A percentile compares a stretch with the other conserved stretches of the same genome.
Evolutionary conservation across 2,113 vertebrate species (phyloP).

Genomic region (Mobula hypostoma): DNA sequence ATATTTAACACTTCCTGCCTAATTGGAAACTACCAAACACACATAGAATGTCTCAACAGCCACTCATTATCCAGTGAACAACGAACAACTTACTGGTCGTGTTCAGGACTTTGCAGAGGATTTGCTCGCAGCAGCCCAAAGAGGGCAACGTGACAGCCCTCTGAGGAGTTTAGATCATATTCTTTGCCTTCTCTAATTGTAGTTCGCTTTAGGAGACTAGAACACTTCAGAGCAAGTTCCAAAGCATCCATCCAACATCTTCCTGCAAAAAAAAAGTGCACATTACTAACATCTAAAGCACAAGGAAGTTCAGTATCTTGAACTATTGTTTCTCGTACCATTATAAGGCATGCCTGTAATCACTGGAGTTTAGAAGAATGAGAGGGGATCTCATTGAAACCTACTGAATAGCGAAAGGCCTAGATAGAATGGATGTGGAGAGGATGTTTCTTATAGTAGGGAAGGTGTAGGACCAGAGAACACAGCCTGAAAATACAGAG

Average conservation of each 20-base stretch:
- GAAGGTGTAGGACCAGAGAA: too few relatives aligned
- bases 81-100: constrained; percentile 70
- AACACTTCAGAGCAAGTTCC: constrained; percentile 94
- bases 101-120: constrained; percentile 76
- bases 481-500: too few relatives aligned
- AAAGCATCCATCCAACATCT: constrained; percentile 98
- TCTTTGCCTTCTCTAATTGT: constrained; percentile 97
- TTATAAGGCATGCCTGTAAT: too few relatives aligned
- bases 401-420: too few relatives aligned
- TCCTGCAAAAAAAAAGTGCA: constrained; percentile 55
- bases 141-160: constrained; percentile 78
- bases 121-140: constrained; percentile 87
- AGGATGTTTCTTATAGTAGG: too few relatives aligned
- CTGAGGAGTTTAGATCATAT: constrained; percentile 72
- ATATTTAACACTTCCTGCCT: background rate
- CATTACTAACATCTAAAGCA: constrained; percentile 22
- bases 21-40: background rate
- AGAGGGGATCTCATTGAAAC: too few relatives aligned
- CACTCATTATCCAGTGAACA: background rate
- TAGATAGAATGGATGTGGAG: too few relatives aligned
- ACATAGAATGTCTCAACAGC: background rate
- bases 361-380: too few relatives aligned
- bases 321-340: too few relatives aligned
- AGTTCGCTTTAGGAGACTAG: constrained; percentile 89
- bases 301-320: background rate